These are phyloP conservation scores for Gastracanthus pulcherrimus DNA, from an alignment of 2,888 invertebrate genomes.

Conservation along the genomic window DNA sequence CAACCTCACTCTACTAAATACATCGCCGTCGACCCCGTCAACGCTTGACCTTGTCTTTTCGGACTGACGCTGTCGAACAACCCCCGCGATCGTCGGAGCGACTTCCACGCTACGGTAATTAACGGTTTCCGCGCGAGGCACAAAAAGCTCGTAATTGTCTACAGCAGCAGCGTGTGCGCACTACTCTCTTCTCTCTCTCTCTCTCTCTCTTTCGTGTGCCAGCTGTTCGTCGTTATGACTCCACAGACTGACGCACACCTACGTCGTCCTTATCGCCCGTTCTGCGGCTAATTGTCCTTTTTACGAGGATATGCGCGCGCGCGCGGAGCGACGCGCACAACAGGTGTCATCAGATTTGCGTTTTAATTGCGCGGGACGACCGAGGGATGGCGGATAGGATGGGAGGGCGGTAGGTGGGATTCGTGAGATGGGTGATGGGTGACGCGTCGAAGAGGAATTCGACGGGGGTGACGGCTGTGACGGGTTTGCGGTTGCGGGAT, in stretches of 20 bases:
- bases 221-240: constrained; percentile 16
- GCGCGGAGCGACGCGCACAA: constrained; percentile 9
- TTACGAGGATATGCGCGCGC: constrained; percentile 13
- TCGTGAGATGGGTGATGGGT: too few species aligned
- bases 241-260: not conserved
- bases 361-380: constrained; percentile 21
- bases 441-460: too few species aligned
- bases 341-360: constrained; percentile 50
- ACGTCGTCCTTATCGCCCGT: too few species aligned
- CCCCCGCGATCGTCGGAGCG: not conserved
- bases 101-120: too few species aligned
- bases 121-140: constrained; percentile 15
- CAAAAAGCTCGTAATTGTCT: constrained; percentile 47
- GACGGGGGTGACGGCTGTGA: too few species aligned
- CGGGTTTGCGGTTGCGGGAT: too few species aligned
- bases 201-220: too few species aligned
- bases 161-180: not conserved
- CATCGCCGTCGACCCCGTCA: not conserved
- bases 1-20: not conserved
- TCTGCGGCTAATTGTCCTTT: constrained; percentile 38
- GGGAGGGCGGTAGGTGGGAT: too few species aligned
- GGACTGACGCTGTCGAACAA: constrained; percentile 19
- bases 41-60: constrained; percentile 30
- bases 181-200: not conserved
- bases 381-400: constrained; percentile 3